phyloP scores from a whole-genome alignment of 2,797 vertebrate species.

The Oryzias dopingdopingensis region DNA sequence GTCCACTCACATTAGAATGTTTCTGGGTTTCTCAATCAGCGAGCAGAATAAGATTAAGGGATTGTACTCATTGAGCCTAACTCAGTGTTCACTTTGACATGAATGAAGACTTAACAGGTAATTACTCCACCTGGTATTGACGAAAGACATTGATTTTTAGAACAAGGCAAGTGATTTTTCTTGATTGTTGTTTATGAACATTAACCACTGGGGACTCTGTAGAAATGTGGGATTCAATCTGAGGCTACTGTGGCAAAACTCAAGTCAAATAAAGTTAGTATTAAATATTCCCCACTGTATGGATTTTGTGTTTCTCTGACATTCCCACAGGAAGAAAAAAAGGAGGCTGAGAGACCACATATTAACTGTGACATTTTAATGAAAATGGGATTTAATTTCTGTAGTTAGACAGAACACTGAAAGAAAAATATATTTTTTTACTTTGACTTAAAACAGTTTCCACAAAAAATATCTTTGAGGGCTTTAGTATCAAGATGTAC shows the following conservation, averaged over 20 bases:
- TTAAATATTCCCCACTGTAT: constrained; percentile 20
- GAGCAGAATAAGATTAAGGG: constrained; percentile 97
- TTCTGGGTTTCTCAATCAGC: constrained; percentile 91
- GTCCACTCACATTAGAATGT: constrained; percentile 94
- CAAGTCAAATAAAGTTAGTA: constrained; percentile 18
- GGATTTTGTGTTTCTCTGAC: constrained; percentile 27
- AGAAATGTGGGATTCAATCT: constrained; percentile 11
- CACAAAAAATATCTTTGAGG: too few species aligned
- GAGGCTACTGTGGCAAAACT: constrained; percentile 8
- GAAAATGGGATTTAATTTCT: constrained; percentile 20
- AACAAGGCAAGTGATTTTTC: constrained; percentile 82
- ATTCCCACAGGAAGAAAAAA: constrained; percentile 25
- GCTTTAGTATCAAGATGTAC: too few species aligned
- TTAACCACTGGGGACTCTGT: constrained; percentile 14
- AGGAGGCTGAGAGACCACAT: constrained; percentile 43
- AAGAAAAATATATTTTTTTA: too few species aligned
- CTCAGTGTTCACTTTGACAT: constrained; percentile 89
- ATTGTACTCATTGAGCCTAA: constrained; percentile 96
- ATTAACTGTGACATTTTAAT: constrained; percentile 46
- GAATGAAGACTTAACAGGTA: constrained; percentile 93
- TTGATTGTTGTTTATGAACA: constrained; percentile 28
- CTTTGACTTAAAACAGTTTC: too few species aligned
- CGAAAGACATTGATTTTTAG: constrained; percentile 88
- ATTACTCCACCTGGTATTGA: constrained; percentile 96
- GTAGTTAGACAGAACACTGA: too few species aligned